Conservation (phyloP, 2,797 vertebrate genomes). For the Leontocebus nigricollis region DNA sequence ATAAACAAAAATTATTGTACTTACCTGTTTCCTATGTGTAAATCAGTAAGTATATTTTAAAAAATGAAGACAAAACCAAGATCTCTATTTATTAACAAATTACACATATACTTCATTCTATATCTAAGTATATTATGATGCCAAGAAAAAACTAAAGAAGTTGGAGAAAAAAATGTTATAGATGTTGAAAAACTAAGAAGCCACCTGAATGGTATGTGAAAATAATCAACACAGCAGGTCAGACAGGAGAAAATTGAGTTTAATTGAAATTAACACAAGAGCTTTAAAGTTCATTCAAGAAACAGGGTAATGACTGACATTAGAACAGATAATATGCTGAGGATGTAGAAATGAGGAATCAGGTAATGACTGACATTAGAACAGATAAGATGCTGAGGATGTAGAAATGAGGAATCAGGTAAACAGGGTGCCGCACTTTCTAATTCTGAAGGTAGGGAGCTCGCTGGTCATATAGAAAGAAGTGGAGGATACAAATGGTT, state of each 20-base stretch:
- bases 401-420: not conserved
- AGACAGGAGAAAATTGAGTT: not conserved
- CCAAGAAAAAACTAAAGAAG: not conserved
- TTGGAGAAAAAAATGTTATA: not conserved
- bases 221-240: not conserved
- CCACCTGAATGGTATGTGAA: not conserved
- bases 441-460: not conserved
- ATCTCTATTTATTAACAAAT: not conserved
- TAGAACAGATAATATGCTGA: not conserved
- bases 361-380: not conserved
- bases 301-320: not conserved
- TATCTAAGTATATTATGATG: not conserved
- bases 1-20: not conserved
- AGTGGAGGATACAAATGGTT: not conserved
- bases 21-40: not conserved
- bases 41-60: not conserved
- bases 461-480: not conserved
- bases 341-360: not conserved
- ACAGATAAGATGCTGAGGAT: not conserved
- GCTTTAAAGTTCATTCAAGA: not conserved
- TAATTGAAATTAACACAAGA: not conserved
- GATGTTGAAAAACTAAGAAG: not conserved
- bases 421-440: not conserved
- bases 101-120: not conserved
- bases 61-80: not conserved